Base-by-base conservation (phyloP, 2,888 invertebrate species). In the Hanleya hanleyi region DNA sequence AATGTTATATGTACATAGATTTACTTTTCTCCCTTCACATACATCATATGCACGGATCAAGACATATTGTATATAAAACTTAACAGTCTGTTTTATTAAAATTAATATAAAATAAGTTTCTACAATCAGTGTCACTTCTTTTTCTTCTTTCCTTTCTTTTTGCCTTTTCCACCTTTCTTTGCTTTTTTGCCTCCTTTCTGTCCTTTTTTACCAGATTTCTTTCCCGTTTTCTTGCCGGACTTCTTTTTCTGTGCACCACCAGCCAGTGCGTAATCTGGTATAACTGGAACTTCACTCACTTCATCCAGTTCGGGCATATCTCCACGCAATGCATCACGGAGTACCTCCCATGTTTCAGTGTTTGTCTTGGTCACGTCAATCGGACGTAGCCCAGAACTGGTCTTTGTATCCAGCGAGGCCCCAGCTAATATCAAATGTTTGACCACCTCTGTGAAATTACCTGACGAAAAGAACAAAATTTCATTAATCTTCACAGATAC, bases 371-470 rank as follows among this genome's bases (percentile, higher is more conserved):
- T 72, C 57, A 87, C 76, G 47, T 83, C 81, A 32, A 81, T 73
- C 5, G 87, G 86, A 33, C 57, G 72, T 33, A 84, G 72, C 0
- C 81, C 79, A 12, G 83, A 75, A 7, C 69, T 67, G n/a, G 83
- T 84, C 71, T 70, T 77, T 1, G 83, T 75, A 65, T 83, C 81
- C 35, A 84, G 70, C n/a, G 70, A 69, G 6, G 84, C 86, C 49
- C 83, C 83, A 57, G 71, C 78, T n/a, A 86, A 47, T 7, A 87
- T 69, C 3, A 87, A 69, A 70, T 84, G 81, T 74, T 87, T 87
- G 1, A 78, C 83, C 9, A 79, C 76, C 65, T 84, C 83, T 50
- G 74, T 74, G 65, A 84, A 80, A 62, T 83, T 77, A 51, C 85
- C 86, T 86, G 73, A 12, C 73, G 73, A 57, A 29, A 61, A 47